Evolutionary conservation across 37 sponge, comb jelly and placozoan species (phyloP).

Genomic region (Cliona cf. orientalis): DNA sequence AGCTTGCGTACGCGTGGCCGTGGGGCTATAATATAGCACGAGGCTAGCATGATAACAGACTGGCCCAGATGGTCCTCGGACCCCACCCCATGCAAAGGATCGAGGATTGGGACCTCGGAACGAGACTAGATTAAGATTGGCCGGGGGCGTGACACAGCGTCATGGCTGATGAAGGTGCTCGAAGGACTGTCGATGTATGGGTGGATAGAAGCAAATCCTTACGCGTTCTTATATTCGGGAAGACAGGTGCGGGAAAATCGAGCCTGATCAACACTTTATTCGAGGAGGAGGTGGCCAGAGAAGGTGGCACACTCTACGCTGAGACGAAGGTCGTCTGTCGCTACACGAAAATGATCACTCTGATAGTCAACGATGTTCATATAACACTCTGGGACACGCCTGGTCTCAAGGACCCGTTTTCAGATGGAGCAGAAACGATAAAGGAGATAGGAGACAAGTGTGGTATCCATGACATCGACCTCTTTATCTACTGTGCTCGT

Average conservation of each 20-base stretch:
- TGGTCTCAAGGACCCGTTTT: not conserved
- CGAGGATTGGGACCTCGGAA: no score
- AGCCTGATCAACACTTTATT: not conserved
- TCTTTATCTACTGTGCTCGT: not conserved
- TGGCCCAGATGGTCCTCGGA: no score
- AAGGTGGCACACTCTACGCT: not conserved
- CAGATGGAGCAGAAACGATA: not conserved
- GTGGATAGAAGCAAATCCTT: slow-evolving; percentile 2
- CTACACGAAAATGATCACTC: not conserved
- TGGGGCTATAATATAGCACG: no score
- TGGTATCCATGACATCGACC: not conserved
- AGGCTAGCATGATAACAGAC: no score
- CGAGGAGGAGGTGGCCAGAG: slow-evolving; percentile 5
- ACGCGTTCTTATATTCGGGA: not conserved
- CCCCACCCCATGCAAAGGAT: no score
- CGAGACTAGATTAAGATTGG: no score
- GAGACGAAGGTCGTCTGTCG: not conserved
- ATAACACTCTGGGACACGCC: slow-evolving; percentile 16
- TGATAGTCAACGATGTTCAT: not conserved
- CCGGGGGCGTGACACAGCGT: no score
- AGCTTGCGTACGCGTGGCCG: no score
- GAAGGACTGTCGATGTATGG: not conserved
- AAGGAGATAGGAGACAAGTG: not conserved
- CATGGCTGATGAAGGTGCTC: no score
- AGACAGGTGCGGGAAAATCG: not conserved